A percentile compares a stretch with the other conserved stretches of the same genome.
These are phyloP conservation scores for Epizoanthus stellaris DNA, from an alignment of 92 coral and sea anemone genomes.

Conservation along the genomic window DNA sequence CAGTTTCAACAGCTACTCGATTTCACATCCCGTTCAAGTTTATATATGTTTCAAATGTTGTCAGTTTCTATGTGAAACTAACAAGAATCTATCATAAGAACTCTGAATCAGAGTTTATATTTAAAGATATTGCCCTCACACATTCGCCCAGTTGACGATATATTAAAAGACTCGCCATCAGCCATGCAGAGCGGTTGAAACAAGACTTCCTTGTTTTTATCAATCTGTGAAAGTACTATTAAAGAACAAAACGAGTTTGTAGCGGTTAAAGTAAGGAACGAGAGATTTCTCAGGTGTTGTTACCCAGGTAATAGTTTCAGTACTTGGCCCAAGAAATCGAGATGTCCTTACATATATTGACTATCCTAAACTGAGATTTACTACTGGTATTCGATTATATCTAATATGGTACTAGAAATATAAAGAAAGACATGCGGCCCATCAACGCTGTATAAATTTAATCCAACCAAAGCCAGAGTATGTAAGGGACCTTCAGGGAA, in stretches of 20 bases:
- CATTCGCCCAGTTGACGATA: background rate
- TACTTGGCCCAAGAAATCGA: too few species aligned
- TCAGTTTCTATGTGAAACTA: slow-evolving; percentile 11
- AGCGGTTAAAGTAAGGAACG: background rate
- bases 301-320: too few species aligned
- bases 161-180: too few species aligned
- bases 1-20: background rate
- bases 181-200: background rate
- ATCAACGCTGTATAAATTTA: too few species aligned
- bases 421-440: background rate
- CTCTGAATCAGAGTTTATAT: too few species aligned
- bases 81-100: background rate
- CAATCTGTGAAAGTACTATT: background rate
- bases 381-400: background rate
- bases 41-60: too few species aligned
- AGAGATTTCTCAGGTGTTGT: too few species aligned
- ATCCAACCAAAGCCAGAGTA: too few species aligned
- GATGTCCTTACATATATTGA: background rate
- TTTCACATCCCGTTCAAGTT: background rate
- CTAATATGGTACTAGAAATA: background rate
- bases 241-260: background rate
- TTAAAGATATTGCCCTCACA: background rate
- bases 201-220: background rate
- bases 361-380: slow-evolving; percentile 12
- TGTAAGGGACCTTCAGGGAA: too few species aligned